Evolutionary conservation across 2,888 invertebrate species (phyloP), one percentile per base, ranked within the genome.

Genomic region (Punctoribates punctum): DNA sequence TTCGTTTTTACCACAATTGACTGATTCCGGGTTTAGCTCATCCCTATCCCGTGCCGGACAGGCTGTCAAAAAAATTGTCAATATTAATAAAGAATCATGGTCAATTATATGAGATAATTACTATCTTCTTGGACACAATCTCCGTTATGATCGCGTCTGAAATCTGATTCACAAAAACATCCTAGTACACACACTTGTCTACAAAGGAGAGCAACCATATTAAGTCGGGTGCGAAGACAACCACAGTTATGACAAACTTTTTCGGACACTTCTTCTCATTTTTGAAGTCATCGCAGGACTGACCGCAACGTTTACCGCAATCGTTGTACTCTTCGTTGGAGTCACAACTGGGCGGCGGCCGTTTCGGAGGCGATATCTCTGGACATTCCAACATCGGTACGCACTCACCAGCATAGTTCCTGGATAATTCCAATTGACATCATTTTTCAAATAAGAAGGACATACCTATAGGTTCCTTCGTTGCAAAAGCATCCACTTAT

Each of bases 1-100:
- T n/a, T 70, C 70, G 38, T 70, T 70, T 70, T 70, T 38, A 8
- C 23, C 70, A 11, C 70, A 70, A 23, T 70, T 46, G 11, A 70
- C 20, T 11, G 62, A 54, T 6, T n/a, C 54, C 1, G 54, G 54
- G 1, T 1, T 4, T 5, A 20, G 5, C 13, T 54, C 54, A 20
- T n/a, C 23, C 4, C 6, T 20, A 20, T n/a, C 20, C 54, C 54
- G 54, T 1, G 5, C 23, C 4, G 54, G 54, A 54, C 54, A 54
- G 20, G n/a, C 54, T 54, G 9, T 54, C 5, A 23, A 54, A 54
- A n/a, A 1, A n/a, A 6, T 4, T n/a, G 51, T 51, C 3, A 51
- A 51, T 51, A n/a, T n/a, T n/a, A n/a, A n/a, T n/a, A 51, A 51
- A 8, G 4, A n/a, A 51, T 51, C 4, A 15, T 51, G n/a, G 1